A percentile compares a stretch with the other conserved stretches of the same genome.
phyloP scores from a whole-genome alignment of 2,888 invertebrate species.

The Chloromyia formosa region DNA sequence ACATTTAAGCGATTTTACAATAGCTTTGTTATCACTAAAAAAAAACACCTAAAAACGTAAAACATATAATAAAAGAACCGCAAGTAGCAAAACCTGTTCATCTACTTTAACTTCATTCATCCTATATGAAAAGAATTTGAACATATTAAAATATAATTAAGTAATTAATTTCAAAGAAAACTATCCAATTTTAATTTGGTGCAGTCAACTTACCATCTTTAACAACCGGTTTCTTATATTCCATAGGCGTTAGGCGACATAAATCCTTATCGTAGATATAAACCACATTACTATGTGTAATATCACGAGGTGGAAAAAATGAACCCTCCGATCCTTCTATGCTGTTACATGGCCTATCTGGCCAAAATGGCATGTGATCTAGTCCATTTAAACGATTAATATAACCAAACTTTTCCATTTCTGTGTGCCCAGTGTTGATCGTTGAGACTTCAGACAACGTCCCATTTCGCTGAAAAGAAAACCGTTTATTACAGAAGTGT shows the following conservation, averaged over 20 bases:
- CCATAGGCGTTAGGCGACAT: constrained; percentile 80
- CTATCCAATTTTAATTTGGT: no score
- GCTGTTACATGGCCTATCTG: constrained; percentile 76
- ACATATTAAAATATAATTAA: no score
- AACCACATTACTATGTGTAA: constrained; percentile 74
- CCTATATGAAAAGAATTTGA: no score
- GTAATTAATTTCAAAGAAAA: no score
- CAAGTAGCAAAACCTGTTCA: no score
- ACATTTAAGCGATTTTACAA: no score
- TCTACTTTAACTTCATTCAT: no score
- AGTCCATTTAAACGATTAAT: constrained; percentile 79
- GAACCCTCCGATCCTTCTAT: constrained; percentile 80
- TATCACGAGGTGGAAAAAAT: constrained; percentile 82
- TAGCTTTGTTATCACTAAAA: no score
- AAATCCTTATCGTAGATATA: constrained; percentile 87
- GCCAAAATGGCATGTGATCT: constrained; percentile 80
- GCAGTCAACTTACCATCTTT: constrained; percentile 78
- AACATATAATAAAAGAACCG: no score
- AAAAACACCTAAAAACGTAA: no score
- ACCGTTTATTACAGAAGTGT: no score
- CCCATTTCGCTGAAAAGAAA: constrained; percentile 74
- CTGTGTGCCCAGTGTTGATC: constrained; percentile 77
- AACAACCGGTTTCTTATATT: constrained; percentile 73
- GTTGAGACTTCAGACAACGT: constrained; percentile 82
- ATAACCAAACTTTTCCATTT: constrained; percentile 82